Percentiles rank a stretch among this genome's conserved stretches.
These are phyloP conservation scores for Mastacembelus armatus DNA, from an alignment of 2,797 vertebrate genomes.

Conservation along the genomic window DNA sequence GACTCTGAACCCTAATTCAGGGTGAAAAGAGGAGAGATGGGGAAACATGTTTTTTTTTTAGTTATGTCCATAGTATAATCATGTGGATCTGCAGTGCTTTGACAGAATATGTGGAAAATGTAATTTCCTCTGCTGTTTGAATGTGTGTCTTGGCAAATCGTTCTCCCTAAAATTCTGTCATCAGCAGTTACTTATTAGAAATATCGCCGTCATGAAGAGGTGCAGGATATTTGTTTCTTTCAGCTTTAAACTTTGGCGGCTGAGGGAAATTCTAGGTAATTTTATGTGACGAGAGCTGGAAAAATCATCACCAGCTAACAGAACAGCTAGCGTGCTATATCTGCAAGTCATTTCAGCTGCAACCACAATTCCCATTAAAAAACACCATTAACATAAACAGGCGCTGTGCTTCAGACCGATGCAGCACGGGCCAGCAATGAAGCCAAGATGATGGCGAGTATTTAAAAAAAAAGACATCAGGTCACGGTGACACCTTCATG, in stretches of 20 bases:
- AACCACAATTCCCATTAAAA: slow-evolving; percentile 51
- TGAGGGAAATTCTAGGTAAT: slow-evolving; percentile 39
- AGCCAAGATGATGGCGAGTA: slow-evolving; percentile 29
- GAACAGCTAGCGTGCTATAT: slow-evolving; percentile 8
- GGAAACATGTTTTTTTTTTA: slow-evolving; percentile 1
- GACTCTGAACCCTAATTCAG: slow-evolving; percentile 27
- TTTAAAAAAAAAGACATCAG: slow-evolving; percentile 9
- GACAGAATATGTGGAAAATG: slow-evolving; percentile 35
- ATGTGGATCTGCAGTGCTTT: slow-evolving; percentile 20
- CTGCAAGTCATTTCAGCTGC: slow-evolving; percentile 28
- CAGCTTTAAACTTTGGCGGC: neutral
- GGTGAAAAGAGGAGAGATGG: slow-evolving; percentile 29
- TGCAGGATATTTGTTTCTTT: slow-evolving; percentile 17
- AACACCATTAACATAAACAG: slow-evolving; percentile 19
- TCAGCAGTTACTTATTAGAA: slow-evolving; percentile 10
- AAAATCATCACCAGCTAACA: slow-evolving; percentile 34
- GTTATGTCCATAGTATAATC: slow-evolving; percentile 12
- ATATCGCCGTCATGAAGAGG: slow-evolving; percentile 3
- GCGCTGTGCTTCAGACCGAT: slow-evolving; percentile 17
- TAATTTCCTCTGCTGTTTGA: slow-evolving; percentile 44
- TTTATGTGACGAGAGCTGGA: slow-evolving; percentile 38
- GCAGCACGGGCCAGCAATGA: slow-evolving; percentile 23
- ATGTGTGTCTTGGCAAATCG: slow-evolving; percentile 33
- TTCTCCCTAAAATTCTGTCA: slow-evolving; percentile 14
- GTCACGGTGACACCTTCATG: slow-evolving; percentile 46